phyloP scores from a whole-genome alignment of 23 tunicate genomes.

The Trididemnum miniatum region DNA sequence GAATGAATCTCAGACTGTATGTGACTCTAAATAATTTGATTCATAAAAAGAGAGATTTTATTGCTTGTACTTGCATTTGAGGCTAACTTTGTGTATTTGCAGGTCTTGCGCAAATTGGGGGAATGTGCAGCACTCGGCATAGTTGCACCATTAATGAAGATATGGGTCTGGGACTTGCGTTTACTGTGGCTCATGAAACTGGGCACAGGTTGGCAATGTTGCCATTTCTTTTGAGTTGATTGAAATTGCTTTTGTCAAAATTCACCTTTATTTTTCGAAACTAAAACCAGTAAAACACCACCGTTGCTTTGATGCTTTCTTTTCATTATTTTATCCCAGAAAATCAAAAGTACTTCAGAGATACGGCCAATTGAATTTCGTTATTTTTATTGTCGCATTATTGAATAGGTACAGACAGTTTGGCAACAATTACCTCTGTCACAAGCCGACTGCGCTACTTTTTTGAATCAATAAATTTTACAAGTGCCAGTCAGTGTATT shows the following conservation, averaged over 20 bases:
- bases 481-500: no score
- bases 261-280: background rate
- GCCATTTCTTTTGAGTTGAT: no score
- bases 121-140: constrained; percentile 88
- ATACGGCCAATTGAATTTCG: background rate
- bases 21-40: no score
- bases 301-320: background rate
- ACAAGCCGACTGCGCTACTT: no score
- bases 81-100: no score
- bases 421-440: no score
- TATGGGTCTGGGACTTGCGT: constrained; percentile 97
- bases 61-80: no score
- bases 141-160: constrained; percentile 99
- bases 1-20: no score
- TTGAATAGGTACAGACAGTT: background rate
- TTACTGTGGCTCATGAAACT: constrained; percentile 98
- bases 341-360: background rate
- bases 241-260: no score
- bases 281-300: background rate
- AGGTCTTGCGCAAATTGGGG: constrained; percentile 98
- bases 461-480: no score
- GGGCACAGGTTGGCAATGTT: constrained; percentile 94
- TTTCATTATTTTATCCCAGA: constrained; percentile 2
- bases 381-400: background rate
- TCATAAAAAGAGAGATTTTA: no score